A percentile compares a stretch with the other conserved stretches of the same genome.
phyloP scores from a whole-genome alignment of 2,113 vertebrate genomes.

The Marmota flaviventris region DNA sequence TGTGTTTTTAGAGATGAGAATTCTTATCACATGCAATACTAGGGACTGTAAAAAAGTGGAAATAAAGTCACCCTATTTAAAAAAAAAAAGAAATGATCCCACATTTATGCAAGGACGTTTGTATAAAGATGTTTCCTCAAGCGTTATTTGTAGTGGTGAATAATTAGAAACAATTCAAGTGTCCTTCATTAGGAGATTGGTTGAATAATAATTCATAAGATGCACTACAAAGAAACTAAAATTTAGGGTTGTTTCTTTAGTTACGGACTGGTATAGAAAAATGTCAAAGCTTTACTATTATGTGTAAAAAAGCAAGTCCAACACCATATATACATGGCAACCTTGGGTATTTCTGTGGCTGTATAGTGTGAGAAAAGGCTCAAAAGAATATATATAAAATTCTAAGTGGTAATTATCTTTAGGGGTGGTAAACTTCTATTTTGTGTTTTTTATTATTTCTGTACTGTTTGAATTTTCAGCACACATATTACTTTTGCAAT shows the following conservation, averaged over 20 bases:
- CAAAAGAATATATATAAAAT: neutral
- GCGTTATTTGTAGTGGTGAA: neutral
- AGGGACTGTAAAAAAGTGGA: too few relatives aligned
- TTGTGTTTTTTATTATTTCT: neutral
- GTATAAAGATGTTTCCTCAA: slow-evolving; percentile 11
- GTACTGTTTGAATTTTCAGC: neutral
- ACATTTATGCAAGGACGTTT: neutral
- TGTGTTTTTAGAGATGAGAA: too few relatives aligned
- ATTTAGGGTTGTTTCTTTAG: neutral
- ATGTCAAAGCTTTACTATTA: neutral
- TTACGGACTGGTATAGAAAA: neutral
- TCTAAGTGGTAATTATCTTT: neutral
- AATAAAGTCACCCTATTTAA: too few relatives aligned
- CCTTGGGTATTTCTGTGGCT: neutral
- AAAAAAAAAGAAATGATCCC: neutral
- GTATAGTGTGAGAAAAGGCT: neutral
- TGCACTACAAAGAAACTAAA: neutral
- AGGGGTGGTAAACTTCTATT: neutral
- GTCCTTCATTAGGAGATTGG: neutral
- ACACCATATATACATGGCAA: neutral
- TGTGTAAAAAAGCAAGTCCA: neutral
- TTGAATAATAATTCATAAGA: slow-evolving; percentile 1
- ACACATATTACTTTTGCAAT: neutral
- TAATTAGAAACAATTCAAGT: slow-evolving; percentile 57
- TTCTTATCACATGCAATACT: too few relatives aligned